Evolutionary conservation across 2,113 vertebrate genomes (phyloP).

Genomic region (Bostrychus sinensis): DNA sequence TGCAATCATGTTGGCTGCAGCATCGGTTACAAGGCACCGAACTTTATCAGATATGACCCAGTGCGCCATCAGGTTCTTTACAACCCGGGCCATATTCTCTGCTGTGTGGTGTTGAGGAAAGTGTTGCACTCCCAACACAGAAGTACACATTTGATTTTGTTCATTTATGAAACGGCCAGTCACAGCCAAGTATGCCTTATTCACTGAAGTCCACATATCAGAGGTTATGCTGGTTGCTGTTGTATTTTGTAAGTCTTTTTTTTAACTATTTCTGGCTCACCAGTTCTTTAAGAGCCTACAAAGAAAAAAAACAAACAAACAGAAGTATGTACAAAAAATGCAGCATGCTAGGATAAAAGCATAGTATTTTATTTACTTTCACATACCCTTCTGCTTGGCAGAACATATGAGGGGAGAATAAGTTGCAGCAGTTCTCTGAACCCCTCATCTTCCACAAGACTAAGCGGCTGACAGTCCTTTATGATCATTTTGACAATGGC

Average conservation of each 20-base stretch:
- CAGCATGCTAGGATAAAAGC: no score
- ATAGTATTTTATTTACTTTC: no score
- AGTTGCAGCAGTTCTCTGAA: no score
- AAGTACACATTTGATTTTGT: neutral
- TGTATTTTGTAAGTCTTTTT: neutral
- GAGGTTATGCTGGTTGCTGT: neutral
- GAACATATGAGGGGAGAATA: no score
- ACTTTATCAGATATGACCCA: neutral
- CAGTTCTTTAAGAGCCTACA: neutral
- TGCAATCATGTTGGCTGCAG: neutral
- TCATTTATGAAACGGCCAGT: neutral
- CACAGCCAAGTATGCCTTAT: neutral
- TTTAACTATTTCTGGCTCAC: neutral
- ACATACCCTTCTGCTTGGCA: no score
- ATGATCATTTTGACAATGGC: no score
- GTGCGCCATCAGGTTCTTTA: neutral
- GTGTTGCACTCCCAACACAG: neutral
- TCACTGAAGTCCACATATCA: constrained; percentile 11
- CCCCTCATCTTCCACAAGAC: no score
- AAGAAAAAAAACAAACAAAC: constrained; percentile 6
- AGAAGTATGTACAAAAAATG: neutral
- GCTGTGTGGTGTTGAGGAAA: neutral
- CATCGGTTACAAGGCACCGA: constrained; percentile 1
- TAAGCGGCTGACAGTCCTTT: no score
- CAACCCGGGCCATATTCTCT: no score